Percentiles rank a stretch among this genome's conserved stretches.
These are phyloP conservation scores for Oreotrochilus melanogaster DNA, from an alignment of 2,113 vertebrate genomes.

Conservation along the genomic window DNA sequence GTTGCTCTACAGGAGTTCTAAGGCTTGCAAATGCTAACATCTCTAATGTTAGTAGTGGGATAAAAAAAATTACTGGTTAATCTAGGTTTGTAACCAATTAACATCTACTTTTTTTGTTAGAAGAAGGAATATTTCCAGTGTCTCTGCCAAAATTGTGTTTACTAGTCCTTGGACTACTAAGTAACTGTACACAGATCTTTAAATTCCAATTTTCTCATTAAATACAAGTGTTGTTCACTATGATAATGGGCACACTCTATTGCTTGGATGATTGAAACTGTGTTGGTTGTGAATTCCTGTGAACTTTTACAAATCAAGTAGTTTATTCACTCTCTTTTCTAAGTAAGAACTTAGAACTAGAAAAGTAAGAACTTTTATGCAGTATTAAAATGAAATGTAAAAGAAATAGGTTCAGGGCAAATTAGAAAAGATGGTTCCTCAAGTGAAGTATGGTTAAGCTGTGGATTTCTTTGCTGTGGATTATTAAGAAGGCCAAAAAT, in stretches of 20 bases:
- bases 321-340: neutral
- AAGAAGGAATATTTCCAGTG: neutral
- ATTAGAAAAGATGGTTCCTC: neutral
- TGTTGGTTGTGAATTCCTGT: neutral
- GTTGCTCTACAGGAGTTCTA: neutral
- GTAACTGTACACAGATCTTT: neutral
- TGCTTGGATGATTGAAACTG: neutral
- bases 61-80: neutral
- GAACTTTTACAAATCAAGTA: neutral
- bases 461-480: neutral
- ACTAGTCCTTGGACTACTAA: neutral
- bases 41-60: neutral
- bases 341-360: neutral
- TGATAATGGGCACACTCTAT: neutral
- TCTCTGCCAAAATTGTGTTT: neutral
- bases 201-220: neutral
- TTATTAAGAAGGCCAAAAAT: neutral
- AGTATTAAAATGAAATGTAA: neutral
- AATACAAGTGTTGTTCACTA: neutral
- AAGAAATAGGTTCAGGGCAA: neutral
- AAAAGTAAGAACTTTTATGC: too few relatives aligned
- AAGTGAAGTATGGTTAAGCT: neutral
- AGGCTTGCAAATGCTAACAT: neutral
- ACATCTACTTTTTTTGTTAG: neutral
- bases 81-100: neutral